Conservation (phyloP, 2,113 vertebrate genomes). For the Puntigrus tetrazona region DNA sequence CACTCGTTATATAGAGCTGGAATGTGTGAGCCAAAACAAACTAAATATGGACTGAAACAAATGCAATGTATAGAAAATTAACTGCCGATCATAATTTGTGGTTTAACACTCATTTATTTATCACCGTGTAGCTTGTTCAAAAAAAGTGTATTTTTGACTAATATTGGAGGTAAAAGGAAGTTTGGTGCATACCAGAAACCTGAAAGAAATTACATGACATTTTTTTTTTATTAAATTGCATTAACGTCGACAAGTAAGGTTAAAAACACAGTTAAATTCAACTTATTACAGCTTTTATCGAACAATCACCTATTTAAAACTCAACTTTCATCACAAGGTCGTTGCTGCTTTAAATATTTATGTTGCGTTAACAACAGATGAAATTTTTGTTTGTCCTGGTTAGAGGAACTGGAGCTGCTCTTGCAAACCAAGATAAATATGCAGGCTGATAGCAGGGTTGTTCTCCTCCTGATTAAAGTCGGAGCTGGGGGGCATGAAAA, state of each 20-base stretch:
- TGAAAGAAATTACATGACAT: background rate
- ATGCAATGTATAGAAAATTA: background rate
- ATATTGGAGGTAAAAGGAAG: background rate
- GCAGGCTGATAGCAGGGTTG: background rate
- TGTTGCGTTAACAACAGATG: background rate
- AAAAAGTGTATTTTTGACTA: background rate
- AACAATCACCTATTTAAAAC: background rate
- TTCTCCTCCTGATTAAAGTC: constrained; percentile 12
- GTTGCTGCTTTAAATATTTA: constrained; percentile 2
- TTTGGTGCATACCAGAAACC: background rate
- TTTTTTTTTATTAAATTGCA: no score
- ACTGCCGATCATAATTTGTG: background rate
- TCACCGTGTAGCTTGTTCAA: background rate
- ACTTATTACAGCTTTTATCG: background rate
- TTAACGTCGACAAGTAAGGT: no score
- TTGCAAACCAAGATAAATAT: constrained; percentile 22
- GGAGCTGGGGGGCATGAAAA: constrained; percentile 10
- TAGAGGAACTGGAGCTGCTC: background rate
- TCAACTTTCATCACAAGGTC: background rate
- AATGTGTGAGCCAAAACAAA: background rate
- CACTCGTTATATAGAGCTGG: background rate
- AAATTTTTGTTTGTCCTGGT: background rate
- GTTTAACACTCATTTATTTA: background rate
- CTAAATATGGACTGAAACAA: background rate
- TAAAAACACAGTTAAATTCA: no score